Base-by-base conservation (phyloP, 2,888 invertebrate genomes). In the Cylloceria caligata region DNA sequence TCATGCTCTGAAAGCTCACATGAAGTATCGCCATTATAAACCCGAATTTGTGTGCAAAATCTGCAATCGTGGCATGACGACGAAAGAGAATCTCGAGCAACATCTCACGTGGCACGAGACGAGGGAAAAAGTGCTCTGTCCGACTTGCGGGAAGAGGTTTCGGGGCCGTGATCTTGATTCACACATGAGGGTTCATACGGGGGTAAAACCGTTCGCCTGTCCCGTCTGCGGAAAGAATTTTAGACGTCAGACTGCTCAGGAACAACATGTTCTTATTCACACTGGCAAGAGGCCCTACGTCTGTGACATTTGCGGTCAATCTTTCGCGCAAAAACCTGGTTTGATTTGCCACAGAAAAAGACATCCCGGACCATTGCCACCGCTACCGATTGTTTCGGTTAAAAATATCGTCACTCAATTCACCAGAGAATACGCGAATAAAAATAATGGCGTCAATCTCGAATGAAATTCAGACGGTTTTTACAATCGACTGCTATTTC, bases 131-230 rank as follows among this genome's bases (percentile, higher is more conserved):
- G 87, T 88, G 0, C 73, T 88, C 1, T 89, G 90, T 55, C 89
- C 89, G 1, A 89, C 88, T 0, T 89, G 90, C 34, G 90, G 89
- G 4, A 89, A 89, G 30, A 86, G 85, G 62, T 88, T 89, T 60
- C 86, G 88, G 0, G 83, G 88, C 0, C 87, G 90, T 0, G 89
- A 89, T 3, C 83, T 91, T 0, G 88, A 90, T 19, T 87, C 87
- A 1, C 90, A 90, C 47, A 90, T 89, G 89, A 71, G 89, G 3
- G 87, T 90, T 30, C 91, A 91, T 62, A 91, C 90, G 0, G 91
- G 90, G 0, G 87, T 85, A 0, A 88, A 90, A 24, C 91, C 91
- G 0, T 90, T 88, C 9, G 81, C 87, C 0, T 91, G 91, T 75
- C 87, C 88, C 1, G 86, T 91, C 6, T 91, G 91, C 62, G 86